phyloP scores from a whole-genome alignment of 2,113 vertebrate genomes.

The Heterotilapia buettikoferi region DNA sequence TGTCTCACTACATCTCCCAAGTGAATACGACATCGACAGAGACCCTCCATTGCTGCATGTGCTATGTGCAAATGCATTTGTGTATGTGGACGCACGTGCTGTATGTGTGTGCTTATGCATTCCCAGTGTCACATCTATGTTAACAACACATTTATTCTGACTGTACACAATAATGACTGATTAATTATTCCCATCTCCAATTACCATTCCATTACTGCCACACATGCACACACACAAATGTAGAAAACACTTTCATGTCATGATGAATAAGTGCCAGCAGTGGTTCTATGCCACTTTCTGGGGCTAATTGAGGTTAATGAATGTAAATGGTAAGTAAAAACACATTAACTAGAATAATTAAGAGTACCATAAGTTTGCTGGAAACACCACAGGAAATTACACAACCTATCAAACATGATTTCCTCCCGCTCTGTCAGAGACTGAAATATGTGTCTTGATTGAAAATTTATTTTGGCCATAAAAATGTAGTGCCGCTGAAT shows the following conservation, averaged over 20 bases:
- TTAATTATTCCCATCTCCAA: conserved; percentile 67
- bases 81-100: background rate
- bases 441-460: background rate
- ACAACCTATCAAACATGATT: conserved; percentile 34
- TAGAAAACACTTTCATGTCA: conserved; percentile 4
- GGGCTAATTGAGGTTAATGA: conserved; percentile 75
- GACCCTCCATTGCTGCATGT: background rate
- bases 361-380: conserved; percentile 21
- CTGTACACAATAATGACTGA: conserved; percentile 57
- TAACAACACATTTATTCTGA: conserved; percentile 59
- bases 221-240: conserved; percentile 1
- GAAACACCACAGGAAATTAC: conserved; percentile 29
- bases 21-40: background rate
- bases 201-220: conserved; percentile 58
- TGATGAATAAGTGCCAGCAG: conserved; percentile 45
- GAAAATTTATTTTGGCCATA: conserved; percentile 9
- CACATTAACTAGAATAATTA: conserved; percentile 67
- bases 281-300: conserved; percentile 45
- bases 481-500: background rate
- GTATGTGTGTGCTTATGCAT: background rate
- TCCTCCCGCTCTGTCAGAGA: background rate
- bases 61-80: background rate
- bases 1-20: background rate
- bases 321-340: conserved; percentile 66
- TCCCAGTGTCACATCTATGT: conserved; percentile 37